Conservation (phyloP, 2,113 vertebrate species). For the Delphinapterus leucas region DNA sequence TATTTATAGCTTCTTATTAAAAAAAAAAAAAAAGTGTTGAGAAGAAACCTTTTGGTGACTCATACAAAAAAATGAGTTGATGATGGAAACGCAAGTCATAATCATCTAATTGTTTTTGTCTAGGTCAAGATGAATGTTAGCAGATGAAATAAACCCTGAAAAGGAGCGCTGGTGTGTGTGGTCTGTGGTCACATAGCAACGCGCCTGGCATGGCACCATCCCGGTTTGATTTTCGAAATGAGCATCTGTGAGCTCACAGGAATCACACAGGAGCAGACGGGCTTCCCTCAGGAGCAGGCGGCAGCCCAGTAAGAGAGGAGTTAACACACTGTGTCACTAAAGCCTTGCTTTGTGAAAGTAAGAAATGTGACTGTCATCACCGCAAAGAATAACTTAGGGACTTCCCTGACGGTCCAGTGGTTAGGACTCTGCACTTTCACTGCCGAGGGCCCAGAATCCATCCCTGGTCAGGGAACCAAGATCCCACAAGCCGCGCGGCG, state of each 20-base stretch:
- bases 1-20: conserved; percentile 85
- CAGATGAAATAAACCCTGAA: conserved; percentile 84
- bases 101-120: conserved; percentile 81
- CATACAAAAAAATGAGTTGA: conserved; percentile 66
- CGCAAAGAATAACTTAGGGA: background rate
- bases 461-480: background rate
- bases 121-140: conserved; percentile 83
- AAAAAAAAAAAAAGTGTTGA: conserved; percentile 68
- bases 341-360: background rate
- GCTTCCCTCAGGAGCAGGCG: fast-evolving
- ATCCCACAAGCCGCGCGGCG: background rate
- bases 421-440: background rate
- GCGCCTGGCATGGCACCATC: fast-evolving
- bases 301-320: background rate
- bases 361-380: background rate
- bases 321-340: fast-evolving
- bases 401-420: background rate
- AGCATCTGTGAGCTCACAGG: background rate
- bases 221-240: background rate
- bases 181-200: conserved; percentile 57
- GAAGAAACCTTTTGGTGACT: conserved; percentile 75
- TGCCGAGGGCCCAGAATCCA: background rate
- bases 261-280: background rate
- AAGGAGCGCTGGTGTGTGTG: conserved; percentile 51
- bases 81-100: conserved; percentile 62